A percentile compares a stretch with the other conserved stretches of the same genome.
These are phyloP conservation scores for Oscheius sp. DNA, from an alignment of 2,888 invertebrate genomes.

Conservation along the genomic window DNA sequence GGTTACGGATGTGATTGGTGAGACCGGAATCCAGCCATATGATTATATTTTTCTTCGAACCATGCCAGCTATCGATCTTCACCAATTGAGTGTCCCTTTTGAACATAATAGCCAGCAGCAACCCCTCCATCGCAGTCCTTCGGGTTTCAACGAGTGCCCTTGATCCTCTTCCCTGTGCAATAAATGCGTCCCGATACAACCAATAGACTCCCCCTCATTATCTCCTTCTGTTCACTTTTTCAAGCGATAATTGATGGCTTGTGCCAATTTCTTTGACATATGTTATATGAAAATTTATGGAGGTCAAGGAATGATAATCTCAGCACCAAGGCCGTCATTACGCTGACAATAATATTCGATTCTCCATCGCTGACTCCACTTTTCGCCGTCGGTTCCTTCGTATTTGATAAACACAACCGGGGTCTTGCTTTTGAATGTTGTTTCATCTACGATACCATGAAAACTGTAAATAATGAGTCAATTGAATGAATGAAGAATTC, in stretches of 20 bases:
- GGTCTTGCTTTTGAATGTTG: not conserved
- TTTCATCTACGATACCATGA: not conserved
- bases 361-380: not conserved
- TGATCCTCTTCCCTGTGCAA: not conserved
- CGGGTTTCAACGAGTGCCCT: slow-evolving; percentile 23
- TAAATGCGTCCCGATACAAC: not conserved
- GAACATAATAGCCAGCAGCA: not conserved
- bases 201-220: no score
- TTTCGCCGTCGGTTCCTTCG: slow-evolving; percentile 8
- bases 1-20: slow-evolving; percentile 16
- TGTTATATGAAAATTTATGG: slow-evolving; percentile 3
- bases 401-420: not conserved
- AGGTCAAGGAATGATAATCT: slow-evolving; percentile 23
- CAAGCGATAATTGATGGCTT: not conserved
- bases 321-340: slow-evolving; percentile 22
- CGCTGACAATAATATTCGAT: slow-evolving; percentile 18
- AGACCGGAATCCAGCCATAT: slow-evolving; percentile 84
- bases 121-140: slow-evolving; percentile 1
- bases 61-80: slow-evolving; percentile 77
- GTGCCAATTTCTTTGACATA: not conserved
- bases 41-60: slow-evolving; percentile 94
- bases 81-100: slow-evolving; percentile 30
- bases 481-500: not conserved
- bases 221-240: not conserved
- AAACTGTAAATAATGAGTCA: not conserved